A percentile compares a stretch with the other conserved stretches of the same genome.
phyloP scores from a whole-genome alignment of 2,888 invertebrate species.

The Anthoptus insignis region DNA sequence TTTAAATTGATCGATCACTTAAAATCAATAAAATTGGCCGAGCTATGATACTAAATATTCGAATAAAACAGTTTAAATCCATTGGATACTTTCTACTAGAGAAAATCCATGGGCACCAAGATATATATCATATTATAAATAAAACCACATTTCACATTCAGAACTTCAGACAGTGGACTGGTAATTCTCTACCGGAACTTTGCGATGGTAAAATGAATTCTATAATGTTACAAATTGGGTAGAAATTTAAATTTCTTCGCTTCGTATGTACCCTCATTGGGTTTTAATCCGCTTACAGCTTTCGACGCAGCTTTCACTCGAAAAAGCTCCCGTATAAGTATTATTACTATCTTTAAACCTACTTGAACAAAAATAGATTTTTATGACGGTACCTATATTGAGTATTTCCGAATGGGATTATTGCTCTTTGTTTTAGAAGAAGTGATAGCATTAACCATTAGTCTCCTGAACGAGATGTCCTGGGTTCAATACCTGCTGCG shows the following conservation, averaged over 20 bases:
- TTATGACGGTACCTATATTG: constrained; percentile 30
- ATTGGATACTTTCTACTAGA: too few relatives aligned
- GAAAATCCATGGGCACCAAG: neutral
- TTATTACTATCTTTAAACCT: constrained; percentile 60
- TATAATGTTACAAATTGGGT: constrained; percentile 18
- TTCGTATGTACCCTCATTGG: constrained; percentile 51
- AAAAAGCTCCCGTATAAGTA: constrained; percentile 67
- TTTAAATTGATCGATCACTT: too few relatives aligned
- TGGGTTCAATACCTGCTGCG: too few relatives aligned
- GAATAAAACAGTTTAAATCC: too few relatives aligned
- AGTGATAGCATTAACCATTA: too few relatives aligned
- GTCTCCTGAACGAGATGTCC: too few relatives aligned
- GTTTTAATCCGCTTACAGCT: constrained; percentile 80
- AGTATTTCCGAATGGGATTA: constrained; percentile 21
- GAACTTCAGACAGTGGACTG: constrained; percentile 22
- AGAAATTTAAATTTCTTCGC: constrained; percentile 11
- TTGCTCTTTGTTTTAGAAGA: constrained; percentile 22
- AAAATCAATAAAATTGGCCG: too few relatives aligned
- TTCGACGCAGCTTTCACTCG: constrained; percentile 67
- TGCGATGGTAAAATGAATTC: constrained; percentile 14
- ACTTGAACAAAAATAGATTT: constrained; percentile 51
- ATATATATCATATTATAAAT: constrained; percentile 13
- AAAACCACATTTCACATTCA: constrained; percentile 28
- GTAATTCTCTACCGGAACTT: constrained; percentile 6
- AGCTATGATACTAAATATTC: too few relatives aligned